These are phyloP conservation scores for Enoplosus armatus DNA, from an alignment of 2,797 vertebrate species.

Conservation along the genomic window DNA sequence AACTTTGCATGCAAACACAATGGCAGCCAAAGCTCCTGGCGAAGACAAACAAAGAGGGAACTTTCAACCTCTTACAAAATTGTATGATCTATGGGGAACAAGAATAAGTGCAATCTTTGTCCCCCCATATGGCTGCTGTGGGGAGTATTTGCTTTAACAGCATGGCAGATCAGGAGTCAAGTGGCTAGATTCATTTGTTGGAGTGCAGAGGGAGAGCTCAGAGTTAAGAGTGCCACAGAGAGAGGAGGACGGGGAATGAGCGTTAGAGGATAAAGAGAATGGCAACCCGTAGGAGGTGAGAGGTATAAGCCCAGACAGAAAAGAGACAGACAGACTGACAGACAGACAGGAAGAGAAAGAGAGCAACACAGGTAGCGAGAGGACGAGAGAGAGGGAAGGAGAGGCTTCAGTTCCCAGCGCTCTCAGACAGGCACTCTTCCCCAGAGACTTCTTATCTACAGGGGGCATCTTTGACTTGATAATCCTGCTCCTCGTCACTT, in stretches of 20 bases:
- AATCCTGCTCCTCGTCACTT: conserved; percentile 79
- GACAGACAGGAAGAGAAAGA: conserved; percentile 47
- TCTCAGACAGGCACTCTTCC: conserved; percentile 73
- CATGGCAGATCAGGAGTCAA: conserved; percentile 72
- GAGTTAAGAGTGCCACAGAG: conserved; percentile 56
- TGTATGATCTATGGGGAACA: conserved; percentile 42
- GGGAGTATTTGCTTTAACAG: conserved; percentile 71
- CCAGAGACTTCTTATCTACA: conserved; percentile 80
- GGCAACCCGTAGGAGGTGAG: conserved; percentile 57
- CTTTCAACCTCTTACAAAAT: conserved; percentile 50
- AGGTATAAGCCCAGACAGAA: conserved; percentile 56
- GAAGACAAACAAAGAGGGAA: conserved; percentile 49
- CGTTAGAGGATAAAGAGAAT: conserved; percentile 70
- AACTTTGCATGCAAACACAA: conserved; percentile 12
- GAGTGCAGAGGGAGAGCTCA: conserved; percentile 67
- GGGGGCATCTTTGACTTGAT: conserved; percentile 86
- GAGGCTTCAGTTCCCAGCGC: conserved; percentile 67
- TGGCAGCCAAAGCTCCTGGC: conserved; percentile 11
- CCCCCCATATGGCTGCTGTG: conserved; percentile 41
- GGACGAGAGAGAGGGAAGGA: conserved; percentile 51
- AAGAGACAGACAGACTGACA: conserved; percentile 43
- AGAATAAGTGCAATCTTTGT: conserved; percentile 36
- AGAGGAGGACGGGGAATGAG: conserved; percentile 53
- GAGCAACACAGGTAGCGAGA: conserved; percentile 59
- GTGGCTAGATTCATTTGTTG: conserved; percentile 75